These are phyloP conservation scores for Rhamnusium bicolor DNA, from an alignment of 2,888 invertebrate genomes.

Conservation along the genomic window DNA sequence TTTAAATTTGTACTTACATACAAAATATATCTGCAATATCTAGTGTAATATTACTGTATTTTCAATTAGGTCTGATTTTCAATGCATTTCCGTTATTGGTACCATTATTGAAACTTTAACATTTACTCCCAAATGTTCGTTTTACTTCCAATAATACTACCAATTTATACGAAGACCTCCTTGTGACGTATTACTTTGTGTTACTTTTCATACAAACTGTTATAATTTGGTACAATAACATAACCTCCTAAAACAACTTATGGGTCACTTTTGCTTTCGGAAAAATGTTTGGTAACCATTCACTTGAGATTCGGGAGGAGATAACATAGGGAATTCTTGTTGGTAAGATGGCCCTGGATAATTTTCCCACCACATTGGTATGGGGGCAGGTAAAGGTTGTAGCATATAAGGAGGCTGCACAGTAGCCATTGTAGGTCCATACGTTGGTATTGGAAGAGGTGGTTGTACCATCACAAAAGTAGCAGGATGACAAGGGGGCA, in stretches of 20 bases:
- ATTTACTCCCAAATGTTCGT: not conserved
- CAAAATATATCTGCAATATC: not conserved
- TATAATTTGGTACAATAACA: slow-evolving; percentile 58
- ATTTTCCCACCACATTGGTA: slow-evolving; percentile 66
- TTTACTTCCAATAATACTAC: not conserved
- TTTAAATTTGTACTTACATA: not conserved
- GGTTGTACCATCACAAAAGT: slow-evolving; percentile 67
- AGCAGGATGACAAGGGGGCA: slow-evolving; percentile 50
- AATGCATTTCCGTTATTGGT: not conserved
- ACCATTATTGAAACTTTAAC: not conserved
- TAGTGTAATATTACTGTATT: not conserved
- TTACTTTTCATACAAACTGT: slow-evolving; percentile 31
- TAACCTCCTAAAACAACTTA: slow-evolving; percentile 55
- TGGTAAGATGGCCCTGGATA: slow-evolving; percentile 64
- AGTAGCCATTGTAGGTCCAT: slow-evolving; percentile 51
- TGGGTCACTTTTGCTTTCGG: slow-evolving; percentile 68
- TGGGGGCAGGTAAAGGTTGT: slow-evolving; percentile 57
- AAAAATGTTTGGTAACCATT: slow-evolving; percentile 64
- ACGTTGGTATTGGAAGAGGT: slow-evolving; percentile 58
- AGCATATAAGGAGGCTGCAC: slow-evolving; percentile 58
- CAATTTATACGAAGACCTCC: not conserved
- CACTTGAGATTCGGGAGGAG: slow-evolving; percentile 54
- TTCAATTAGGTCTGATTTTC: not conserved
- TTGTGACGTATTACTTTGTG: slow-evolving; percentile 16
- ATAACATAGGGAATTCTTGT: slow-evolving; percentile 63